Base-by-base conservation (phyloP, 2,888 invertebrate species). In the Troglohyphantes excavatus region DNA sequence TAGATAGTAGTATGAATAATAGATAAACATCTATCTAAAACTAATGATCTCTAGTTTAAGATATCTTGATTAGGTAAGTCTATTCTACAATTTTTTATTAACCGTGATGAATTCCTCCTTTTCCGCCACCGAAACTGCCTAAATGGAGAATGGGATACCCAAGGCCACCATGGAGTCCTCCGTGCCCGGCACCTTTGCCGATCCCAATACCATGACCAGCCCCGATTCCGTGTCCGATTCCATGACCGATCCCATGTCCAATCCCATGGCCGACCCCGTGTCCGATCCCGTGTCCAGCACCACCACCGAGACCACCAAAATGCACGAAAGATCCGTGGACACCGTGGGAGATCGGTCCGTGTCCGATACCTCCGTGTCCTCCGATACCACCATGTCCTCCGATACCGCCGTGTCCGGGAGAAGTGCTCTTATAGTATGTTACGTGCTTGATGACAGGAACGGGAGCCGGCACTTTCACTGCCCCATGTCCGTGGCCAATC, bases 371-470 rank as follows among this genome's bases (percentile, higher is more conserved):
- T n/a, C 21, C 33, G 39, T 70, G 68, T n/a, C 68, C 68, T 13
- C 33, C 23, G 5, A n/a, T 3, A 0, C 67, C 67, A 17, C 67
- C 67, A 26, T 26, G 26, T 0, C 67, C 67, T 19, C 33, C 17
- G 9, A 9, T 9, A 19, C n/a, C 2, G 11, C 46, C 46, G 7
- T 39, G 39, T 27, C 72, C 72, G 0, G 46, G 2, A 17, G 46
- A 53, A n/a, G 46, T 72, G 17, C 46, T 72, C 26, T 46, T 72
- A 46, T 39, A 72, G 13, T 46, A 72, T 6, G 72, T 72, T 13
- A 72, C 72, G 2, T 72, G 72, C 26, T 72, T 72, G 13, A 72
- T 23, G 9, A 72, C 53, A n/a, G 72, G 72, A 46, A 72, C 27
- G 26, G 46, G 72, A 17, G 72, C 39, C 17, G 11, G 53, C 0